A percentile compares a stretch with the other conserved stretches of the same genome.
Evolutionary conservation across 2,113 vertebrate species (phyloP).

Genomic region (Etheostoma spectabile): DNA sequence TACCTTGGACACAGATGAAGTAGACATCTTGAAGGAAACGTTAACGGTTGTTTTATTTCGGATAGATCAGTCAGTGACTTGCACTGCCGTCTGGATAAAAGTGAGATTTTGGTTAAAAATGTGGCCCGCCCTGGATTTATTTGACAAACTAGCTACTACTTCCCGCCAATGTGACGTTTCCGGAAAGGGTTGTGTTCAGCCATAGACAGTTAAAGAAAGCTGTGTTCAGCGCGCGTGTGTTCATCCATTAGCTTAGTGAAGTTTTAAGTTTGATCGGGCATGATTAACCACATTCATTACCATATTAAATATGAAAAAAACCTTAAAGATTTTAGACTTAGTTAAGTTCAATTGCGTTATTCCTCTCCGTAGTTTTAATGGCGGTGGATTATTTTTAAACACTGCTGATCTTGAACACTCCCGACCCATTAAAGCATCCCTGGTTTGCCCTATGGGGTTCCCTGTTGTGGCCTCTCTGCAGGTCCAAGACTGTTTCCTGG

Average conservation of each 20-base stretch:
- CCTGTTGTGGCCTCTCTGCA: not conserved
- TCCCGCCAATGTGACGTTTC: constrained; percentile 75
- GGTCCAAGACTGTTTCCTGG: not conserved
- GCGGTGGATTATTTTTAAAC: not conserved
- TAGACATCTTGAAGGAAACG: constrained; percentile 63
- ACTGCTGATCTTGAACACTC: constrained; percentile 47
- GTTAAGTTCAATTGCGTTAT: not conserved
- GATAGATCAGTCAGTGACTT: too few relatives aligned
- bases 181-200: constrained; percentile 46
- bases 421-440: not conserved
- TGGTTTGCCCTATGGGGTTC: not conserved
- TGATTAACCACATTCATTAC: not conserved
- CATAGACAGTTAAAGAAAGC: too few relatives aligned
- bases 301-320: too few relatives aligned
- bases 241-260: not conserved
- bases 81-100: not conserved
- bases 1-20: constrained; percentile 86
- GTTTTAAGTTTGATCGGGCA: not conserved
- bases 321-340: rapidly evolving
- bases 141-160: not conserved
- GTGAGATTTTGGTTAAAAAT: constrained; percentile 13
- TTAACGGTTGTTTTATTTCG: too few relatives aligned
- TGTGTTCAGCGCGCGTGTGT: not conserved
- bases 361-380: not conserved
- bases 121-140: not conserved